Evolutionary conservation across 2,888 invertebrate species (phyloP).

Genomic region (Polyommatus icarus): DNA sequence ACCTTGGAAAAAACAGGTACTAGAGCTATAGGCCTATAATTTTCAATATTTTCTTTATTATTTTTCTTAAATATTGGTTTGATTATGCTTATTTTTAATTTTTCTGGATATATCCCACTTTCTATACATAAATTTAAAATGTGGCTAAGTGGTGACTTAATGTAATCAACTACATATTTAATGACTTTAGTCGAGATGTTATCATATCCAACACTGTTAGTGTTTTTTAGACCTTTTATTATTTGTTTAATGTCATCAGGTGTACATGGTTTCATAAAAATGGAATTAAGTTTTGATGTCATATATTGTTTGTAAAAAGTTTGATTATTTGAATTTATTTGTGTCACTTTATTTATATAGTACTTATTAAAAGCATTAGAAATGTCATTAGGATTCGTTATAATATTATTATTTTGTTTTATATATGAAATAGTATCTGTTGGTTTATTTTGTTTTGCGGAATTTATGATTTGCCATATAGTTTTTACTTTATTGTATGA

Average conservation of each 20-base stretch:
- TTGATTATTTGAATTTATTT: background rate
- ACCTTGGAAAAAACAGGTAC: slow-evolving; percentile 9
- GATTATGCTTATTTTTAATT: background rate
- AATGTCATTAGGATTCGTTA: background rate
- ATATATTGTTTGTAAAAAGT: background rate
- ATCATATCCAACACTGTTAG: background rate
- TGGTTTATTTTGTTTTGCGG: background rate
- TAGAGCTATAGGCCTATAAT: background rate
- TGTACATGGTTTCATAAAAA: background rate
- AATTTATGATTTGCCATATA: slow-evolving; percentile 3
- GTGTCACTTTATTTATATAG: background rate
- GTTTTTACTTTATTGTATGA: slow-evolving; percentile 11
- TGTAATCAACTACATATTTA: background rate
- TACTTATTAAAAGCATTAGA: background rate
- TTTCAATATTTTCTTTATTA: background rate
- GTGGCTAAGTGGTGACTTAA: background rate
- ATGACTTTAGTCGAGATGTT: background rate
- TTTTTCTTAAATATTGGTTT: slow-evolving; percentile 2
- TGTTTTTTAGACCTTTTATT: slow-evolving; percentile 1
- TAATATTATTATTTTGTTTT: background rate
- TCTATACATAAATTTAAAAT: slow-evolving; percentile 9
- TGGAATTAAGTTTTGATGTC: slow-evolving; percentile 2
- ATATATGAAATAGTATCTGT: background rate
- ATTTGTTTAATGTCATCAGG: background rate
- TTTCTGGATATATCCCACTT: background rate